These are phyloP conservation scores for Drosophila novamexicana DNA, from an alignment of 1,140 invertebrate genomes.

Conservation along the genomic window DNA sequence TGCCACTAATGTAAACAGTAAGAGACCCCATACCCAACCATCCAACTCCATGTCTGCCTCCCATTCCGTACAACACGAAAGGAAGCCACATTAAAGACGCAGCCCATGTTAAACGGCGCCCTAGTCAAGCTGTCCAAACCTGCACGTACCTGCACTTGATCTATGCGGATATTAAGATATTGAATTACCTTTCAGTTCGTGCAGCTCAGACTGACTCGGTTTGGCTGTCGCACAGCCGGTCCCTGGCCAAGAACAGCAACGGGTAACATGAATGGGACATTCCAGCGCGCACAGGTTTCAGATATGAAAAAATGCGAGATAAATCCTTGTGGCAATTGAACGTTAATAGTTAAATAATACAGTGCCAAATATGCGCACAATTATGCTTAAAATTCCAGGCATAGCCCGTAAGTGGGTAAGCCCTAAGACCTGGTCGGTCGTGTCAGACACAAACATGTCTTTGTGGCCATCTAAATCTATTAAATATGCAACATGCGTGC, in stretches of 20 bases:
- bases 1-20: slow-evolving; percentile 11
- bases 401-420: slow-evolving; percentile 49
- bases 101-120: slow-evolving; percentile 72
- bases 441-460: slow-evolving; percentile 28
- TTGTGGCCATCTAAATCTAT: slow-evolving; percentile 61
- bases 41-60: not conserved
- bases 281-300: slow-evolving; percentile 41
- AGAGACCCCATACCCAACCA: not conserved
- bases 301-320: slow-evolving; percentile 65
- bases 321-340: slow-evolving; percentile 78
- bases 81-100: slow-evolving; percentile 65
- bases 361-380: slow-evolving; percentile 75
- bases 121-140: slow-evolving; percentile 78
- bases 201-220: slow-evolving; percentile 57
- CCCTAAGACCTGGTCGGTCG: slow-evolving; percentile 32
- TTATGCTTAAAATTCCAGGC: slow-evolving; percentile 79
- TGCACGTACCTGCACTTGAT: slow-evolving; percentile 82
- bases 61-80: not conserved
- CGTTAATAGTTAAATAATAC: slow-evolving; percentile 82
- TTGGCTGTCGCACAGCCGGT: not conserved
- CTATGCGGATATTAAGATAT: slow-evolving; percentile 83
- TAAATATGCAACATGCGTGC: slow-evolving; percentile 77
- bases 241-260: not conserved
- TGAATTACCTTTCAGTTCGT: slow-evolving; percentile 80
- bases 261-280: slow-evolving; percentile 6